Evolutionary conservation across 2,888 invertebrate genomes (phyloP), one percentile per base, ranked within the genome.

Genomic region (Reticulitermes lucifugus): DNA sequence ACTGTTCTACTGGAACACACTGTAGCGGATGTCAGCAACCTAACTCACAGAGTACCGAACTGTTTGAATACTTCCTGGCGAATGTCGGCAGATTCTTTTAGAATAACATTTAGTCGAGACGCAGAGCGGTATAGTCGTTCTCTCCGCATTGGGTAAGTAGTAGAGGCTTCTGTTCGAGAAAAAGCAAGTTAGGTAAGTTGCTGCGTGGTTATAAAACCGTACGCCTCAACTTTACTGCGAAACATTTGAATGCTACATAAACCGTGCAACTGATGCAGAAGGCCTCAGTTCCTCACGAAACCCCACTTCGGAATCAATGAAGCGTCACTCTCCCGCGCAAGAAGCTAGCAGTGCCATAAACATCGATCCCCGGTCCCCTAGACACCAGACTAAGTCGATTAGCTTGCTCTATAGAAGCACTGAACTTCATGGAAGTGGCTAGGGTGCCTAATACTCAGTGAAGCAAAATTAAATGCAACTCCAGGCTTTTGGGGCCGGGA

Each of bases 301-400:
- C 65, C 65, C 65, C 65, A 65, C 25, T 65, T 65, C 25, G 65
- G 65, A 65, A 65, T 65, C 65, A n/a, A 65, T 65, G 65, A 65
- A 65, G 65, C 65, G 65, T 65, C n/a, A 65, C n/a, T 25, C 25
- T n/a, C n/a, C 65, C 65, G n/a, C 5, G 65, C 65, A 65, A 65
- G 65, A 65, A 65, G 25, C 25, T 65, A 10, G 25, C 65, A 65
- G 25, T 25, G n/a, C 65, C 65, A 65, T 65, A 65, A 65, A 60
- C n/a, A 65, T 65, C 65, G 65, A 65, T 65, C 5, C 65, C 65
- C 25, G 65, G 25, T 25, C 65, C 25, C 65, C 25, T 12, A 55
- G 55, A 55, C 55, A 46, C 14, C 55, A 55, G 6, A 65, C 65
- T 25, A 65, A 65, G 65, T 65, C 65, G 65, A 65, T 65, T 65